phyloP scores from a whole-genome alignment of 1,140 invertebrate species.

The Drosophila sp. region DNA sequence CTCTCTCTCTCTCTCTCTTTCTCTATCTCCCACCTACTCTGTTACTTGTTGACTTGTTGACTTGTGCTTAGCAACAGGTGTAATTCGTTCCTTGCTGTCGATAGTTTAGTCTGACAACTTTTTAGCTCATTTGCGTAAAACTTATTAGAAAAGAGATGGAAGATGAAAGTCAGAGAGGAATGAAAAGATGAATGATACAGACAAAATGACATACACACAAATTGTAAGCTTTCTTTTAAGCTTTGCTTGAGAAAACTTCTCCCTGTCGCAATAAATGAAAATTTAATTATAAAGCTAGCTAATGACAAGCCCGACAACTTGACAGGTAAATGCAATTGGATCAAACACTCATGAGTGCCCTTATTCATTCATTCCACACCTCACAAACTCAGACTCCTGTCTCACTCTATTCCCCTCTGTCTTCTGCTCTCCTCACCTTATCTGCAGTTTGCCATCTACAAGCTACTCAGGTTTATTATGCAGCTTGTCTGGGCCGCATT shows the following conservation, averaged over 20 bases:
- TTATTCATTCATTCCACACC: conserved; percentile 24
- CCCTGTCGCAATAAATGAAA: conserved; percentile 34
- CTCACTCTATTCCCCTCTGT: not conserved
- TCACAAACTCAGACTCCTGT: not conserved
- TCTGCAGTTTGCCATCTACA: conserved; percentile 1
- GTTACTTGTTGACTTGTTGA: no score
- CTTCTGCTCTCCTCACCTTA: not conserved
- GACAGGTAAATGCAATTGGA: conserved; percentile 26
- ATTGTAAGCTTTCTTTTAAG: conserved; percentile 16
- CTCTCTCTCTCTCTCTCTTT: not conserved
- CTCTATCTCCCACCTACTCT: not conserved
- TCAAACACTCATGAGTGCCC: conserved; percentile 22
- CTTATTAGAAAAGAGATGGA: conserved; percentile 32
- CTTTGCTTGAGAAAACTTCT: conserved; percentile 15
- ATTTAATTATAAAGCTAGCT: conserved; percentile 32
- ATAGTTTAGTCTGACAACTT: conserved; percentile 73
- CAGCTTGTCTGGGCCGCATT: conserved; percentile 57
- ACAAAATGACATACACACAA: conserved; percentile 11
- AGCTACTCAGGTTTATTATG: conserved; percentile 40
- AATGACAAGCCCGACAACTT: conserved; percentile 38
- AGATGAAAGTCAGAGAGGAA: not conserved
- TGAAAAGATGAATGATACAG: not conserved
- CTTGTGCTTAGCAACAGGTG: conserved; percentile 55
- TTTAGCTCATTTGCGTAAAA: conserved; percentile 75
- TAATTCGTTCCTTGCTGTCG: conserved; percentile 44